Conservation (phyloP, 2,113 vertebrate genomes). For the human (Homo sapiens) region DNA sequence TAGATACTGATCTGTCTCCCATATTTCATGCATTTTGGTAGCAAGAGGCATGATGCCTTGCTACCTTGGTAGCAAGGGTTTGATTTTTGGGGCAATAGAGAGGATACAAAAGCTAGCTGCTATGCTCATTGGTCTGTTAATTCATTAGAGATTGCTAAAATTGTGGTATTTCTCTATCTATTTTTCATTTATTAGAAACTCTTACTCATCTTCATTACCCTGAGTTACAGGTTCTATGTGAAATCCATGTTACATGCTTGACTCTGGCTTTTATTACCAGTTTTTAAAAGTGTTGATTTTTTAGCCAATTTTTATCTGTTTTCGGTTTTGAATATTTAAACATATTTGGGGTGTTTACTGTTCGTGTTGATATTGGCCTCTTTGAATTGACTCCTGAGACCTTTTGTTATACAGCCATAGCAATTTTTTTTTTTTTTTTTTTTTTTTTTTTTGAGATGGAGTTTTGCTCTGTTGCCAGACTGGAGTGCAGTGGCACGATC, state of each 20-base stretch:
- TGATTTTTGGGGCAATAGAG: neutral
- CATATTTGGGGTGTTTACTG: neutral
- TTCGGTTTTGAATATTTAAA: neutral
- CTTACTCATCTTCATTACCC: neutral
- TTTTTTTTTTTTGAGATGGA: no score
- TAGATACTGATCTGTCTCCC: neutral
- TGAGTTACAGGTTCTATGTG: neutral
- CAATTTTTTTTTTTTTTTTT: neutral
- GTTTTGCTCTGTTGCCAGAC: no score
- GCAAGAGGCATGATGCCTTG: neutral
- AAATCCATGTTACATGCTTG: neutral
- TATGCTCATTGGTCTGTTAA: neutral
- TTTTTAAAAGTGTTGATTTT: constrained; percentile 2
- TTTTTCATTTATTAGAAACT: neutral
- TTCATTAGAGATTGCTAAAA: neutral
- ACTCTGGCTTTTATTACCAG: neutral
- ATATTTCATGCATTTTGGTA: constrained; percentile 10
- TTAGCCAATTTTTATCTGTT: neutral
- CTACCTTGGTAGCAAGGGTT: neutral
- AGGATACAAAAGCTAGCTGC: neutral
- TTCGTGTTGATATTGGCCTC: neutral
- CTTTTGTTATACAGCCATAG: neutral
- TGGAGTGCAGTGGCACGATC: no score
- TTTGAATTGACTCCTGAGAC: neutral
- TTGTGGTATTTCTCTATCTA: neutral